These are phyloP conservation scores for Pogonomyrmex californicus DNA, from an alignment of 1,140 invertebrate genomes.

Conservation along the genomic window DNA sequence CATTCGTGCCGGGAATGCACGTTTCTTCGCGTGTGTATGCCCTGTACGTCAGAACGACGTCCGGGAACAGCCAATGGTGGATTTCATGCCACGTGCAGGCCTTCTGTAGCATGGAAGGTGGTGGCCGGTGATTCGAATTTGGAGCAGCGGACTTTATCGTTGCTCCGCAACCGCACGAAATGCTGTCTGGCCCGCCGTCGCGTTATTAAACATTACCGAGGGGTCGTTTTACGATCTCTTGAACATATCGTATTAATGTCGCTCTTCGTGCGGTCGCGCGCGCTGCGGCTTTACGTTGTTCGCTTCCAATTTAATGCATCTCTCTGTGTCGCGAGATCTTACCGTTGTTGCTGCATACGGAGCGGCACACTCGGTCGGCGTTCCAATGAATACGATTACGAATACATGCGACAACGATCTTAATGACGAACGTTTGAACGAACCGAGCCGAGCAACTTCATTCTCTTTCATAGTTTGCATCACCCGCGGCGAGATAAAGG, in stretches of 20 bases:
- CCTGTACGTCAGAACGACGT: constrained; percentile 24
- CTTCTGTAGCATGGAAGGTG: constrained; percentile 9
- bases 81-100: constrained; percentile 22
- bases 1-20: neutral
- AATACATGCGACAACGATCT: constrained; percentile 34
- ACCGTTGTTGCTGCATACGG: constrained; percentile 33
- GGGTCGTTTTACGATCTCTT: constrained; percentile 63
- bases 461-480: constrained; percentile 2
- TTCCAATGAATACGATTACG: constrained; percentile 55
- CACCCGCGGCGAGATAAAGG: neutral
- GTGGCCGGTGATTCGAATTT: constrained; percentile 55
- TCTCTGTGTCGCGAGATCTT: constrained; percentile 34
- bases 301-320: constrained; percentile 58
- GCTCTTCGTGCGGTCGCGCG: constrained; percentile 50
- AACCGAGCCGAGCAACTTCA: neutral
- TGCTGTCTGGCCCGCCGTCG: constrained; percentile 11
- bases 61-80: neutral
- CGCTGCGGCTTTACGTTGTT: constrained; percentile 64
- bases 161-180: constrained; percentile 20
- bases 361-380: neutral
- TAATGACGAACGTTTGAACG: constrained; percentile 36
- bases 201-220: constrained; percentile 66
- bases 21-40: constrained; percentile 30
- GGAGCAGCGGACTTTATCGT: constrained; percentile 58
- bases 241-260: constrained; percentile 73